A percentile compares a stretch with the other conserved stretches of the same genome.
phyloP scores from a whole-genome alignment of 53 echinoderm and acorn worm genomes.

The Hippasteria phrygiana region DNA sequence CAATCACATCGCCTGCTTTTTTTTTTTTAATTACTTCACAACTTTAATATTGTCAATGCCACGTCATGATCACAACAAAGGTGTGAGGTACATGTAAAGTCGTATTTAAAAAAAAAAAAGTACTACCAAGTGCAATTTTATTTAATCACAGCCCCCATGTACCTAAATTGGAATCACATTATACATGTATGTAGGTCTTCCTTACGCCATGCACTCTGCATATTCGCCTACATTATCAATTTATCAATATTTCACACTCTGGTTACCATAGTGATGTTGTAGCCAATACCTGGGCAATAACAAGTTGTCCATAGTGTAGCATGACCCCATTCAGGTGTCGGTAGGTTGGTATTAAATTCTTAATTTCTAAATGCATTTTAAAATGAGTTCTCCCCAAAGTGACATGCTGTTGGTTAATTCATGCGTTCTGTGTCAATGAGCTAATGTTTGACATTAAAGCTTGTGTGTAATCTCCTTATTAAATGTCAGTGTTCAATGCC shows the following conservation, averaged over 20 bases:
- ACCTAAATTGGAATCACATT: slow-evolving; percentile 43
- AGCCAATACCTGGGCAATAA: slow-evolving; percentile 24
- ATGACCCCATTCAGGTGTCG: not conserved
- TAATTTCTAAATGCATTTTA: slow-evolving; percentile 31
- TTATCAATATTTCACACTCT: slow-evolving; percentile 51
- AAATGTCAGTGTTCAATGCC: no score
- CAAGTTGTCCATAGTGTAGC: not conserved
- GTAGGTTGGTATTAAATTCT: not conserved
- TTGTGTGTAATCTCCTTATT: no score
- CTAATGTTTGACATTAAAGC: no score
- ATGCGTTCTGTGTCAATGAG: no score
- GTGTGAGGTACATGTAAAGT: slow-evolving; percentile 9
- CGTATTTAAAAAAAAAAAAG: not conserved
- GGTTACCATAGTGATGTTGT: slow-evolving; percentile 49
- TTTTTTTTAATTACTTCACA: slow-evolving; percentile 34
- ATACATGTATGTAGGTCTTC: slow-evolving; percentile 41
- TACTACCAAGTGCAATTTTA: not conserved
- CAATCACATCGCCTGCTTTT: not conserved
- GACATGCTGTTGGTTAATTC: not conserved
- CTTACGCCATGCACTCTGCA: slow-evolving; percentile 10
- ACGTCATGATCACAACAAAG: slow-evolving; percentile 27
- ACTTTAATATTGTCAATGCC: slow-evolving; percentile 47
- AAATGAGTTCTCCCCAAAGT: not conserved
- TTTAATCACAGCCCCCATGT: not conserved
- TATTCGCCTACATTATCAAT: slow-evolving; percentile 35